phyloP scores from a whole-genome alignment of 2,888 invertebrate genomes.

The Philopedon plagiatum region DNA sequence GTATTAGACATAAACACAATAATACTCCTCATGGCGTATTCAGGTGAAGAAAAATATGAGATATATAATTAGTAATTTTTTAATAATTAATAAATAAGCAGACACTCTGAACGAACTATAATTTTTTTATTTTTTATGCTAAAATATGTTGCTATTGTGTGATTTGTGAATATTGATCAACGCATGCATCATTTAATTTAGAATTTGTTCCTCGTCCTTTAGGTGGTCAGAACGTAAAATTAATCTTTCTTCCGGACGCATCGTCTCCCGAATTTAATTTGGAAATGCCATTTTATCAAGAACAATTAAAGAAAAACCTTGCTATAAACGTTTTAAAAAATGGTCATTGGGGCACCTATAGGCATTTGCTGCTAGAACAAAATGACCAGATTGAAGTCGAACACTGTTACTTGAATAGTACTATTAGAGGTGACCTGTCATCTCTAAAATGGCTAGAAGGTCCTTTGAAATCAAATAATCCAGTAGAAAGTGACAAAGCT shows the following conservation, averaged over 20 bases:
- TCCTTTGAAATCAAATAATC: constrained; percentile 60
- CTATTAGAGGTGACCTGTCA: constrained; percentile 87
- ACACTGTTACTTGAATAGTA: constrained; percentile 84
- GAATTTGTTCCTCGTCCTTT: background rate
- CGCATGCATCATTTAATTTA: too few species aligned
- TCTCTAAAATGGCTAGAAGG: constrained; percentile 88
- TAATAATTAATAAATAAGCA: too few species aligned
- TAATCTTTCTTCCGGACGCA: constrained; percentile 72
- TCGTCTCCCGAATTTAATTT: constrained; percentile 77
- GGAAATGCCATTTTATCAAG: constrained; percentile 71
- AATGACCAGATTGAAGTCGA: constrained; percentile 67
- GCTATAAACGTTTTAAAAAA: constrained; percentile 83
- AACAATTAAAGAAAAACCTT: constrained; percentile 80
- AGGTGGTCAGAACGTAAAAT: constrained; percentile 64
- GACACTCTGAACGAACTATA: too few species aligned
- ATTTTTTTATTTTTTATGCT: too few species aligned
- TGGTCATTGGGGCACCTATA: constrained; percentile 76
- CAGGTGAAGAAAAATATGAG: too few species aligned
- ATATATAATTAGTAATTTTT: too few species aligned
- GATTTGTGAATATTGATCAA: too few species aligned
- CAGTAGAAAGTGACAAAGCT: background rate
- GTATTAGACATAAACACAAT: too few species aligned
- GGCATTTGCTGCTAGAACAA: constrained; percentile 71
- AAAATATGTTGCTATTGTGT: too few species aligned
- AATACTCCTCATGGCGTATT: too few species aligned